phyloP scores from a whole-genome alignment of 2,888 invertebrate species.

The Harpalus rubripes region DNA sequence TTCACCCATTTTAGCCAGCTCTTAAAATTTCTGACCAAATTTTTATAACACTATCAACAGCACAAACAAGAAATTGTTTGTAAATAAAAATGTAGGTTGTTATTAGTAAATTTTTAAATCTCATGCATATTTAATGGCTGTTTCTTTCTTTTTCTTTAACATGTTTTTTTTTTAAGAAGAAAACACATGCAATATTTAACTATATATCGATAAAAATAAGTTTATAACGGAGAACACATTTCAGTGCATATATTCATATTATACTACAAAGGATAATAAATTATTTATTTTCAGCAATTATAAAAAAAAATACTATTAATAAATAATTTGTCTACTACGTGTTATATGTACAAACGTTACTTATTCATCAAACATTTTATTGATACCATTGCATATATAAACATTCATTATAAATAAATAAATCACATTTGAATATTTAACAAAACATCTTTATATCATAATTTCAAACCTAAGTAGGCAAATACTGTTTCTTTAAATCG shows the following conservation, averaged over 20 bases:
- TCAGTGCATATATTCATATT: constrained; percentile 24
- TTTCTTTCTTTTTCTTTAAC: background rate
- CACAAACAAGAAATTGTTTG: too few species aligned
- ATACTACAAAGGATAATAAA: constrained; percentile 17
- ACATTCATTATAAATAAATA: constrained; percentile 66
- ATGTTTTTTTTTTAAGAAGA: background rate
- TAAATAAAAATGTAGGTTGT: too few species aligned
- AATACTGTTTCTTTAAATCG: constrained; percentile 52
- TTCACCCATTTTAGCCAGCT: too few species aligned
- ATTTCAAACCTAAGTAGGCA: constrained; percentile 53
- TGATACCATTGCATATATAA: constrained; percentile 64
- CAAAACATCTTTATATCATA: constrained; percentile 50
- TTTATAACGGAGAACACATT: constrained; percentile 13
- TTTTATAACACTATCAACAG: too few species aligned
- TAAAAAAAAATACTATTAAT: constrained; percentile 7
- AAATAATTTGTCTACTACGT: constrained; percentile 32
- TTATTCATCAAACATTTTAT: constrained; percentile 59
- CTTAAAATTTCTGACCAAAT: too few species aligned
- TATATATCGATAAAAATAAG: background rate
- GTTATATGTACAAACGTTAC: constrained; percentile 40
- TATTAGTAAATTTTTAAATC: too few species aligned
- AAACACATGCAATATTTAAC: constrained; percentile 6
- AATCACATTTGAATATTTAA: constrained; percentile 59
- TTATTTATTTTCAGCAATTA: constrained; percentile 33
- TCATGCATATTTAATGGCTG: too few species aligned